Evolutionary conservation across 2,113 vertebrate species (phyloP).

Genomic region (Paramormyrops kingsleyae): DNA sequence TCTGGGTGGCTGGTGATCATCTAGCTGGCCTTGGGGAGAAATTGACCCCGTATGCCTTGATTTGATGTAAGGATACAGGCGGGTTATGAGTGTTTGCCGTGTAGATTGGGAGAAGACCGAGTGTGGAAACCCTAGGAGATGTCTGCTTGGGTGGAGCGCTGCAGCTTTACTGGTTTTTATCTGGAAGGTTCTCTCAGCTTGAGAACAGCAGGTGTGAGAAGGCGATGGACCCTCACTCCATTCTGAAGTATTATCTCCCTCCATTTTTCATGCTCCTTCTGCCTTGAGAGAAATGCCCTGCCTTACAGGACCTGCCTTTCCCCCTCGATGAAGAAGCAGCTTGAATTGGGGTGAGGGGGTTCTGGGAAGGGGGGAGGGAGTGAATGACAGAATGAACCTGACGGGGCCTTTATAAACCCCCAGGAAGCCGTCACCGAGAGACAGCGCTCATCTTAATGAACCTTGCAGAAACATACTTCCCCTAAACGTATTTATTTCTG

Average conservation of each 20-base stretch:
- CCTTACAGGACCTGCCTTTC: background rate
- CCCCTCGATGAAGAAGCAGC: background rate
- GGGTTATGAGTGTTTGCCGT: background rate
- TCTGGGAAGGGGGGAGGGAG: background rate
- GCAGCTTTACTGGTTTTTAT: background rate
- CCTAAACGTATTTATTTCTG: background rate
- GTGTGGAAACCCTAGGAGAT: background rate
- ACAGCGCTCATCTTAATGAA: background rate
- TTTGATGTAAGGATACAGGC: background rate
- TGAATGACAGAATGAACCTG: background rate
- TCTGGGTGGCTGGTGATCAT: background rate
- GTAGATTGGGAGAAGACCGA: background rate
- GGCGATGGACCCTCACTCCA: background rate
- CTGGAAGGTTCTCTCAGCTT: background rate
- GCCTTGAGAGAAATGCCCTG: background rate
- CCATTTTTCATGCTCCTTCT: background rate
- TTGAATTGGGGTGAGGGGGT: background rate
- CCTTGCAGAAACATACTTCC: background rate
- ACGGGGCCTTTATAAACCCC: background rate
- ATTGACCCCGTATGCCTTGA: background rate
- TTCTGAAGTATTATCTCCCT: background rate
- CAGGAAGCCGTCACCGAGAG: background rate
- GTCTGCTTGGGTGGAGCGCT: background rate
- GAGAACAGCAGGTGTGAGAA: background rate
- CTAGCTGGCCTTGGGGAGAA: background rate